These are phyloP conservation scores for Myotis pilosus DNA, from an alignment of 2,797 vertebrate genomes.

Conservation along the genomic window DNA sequence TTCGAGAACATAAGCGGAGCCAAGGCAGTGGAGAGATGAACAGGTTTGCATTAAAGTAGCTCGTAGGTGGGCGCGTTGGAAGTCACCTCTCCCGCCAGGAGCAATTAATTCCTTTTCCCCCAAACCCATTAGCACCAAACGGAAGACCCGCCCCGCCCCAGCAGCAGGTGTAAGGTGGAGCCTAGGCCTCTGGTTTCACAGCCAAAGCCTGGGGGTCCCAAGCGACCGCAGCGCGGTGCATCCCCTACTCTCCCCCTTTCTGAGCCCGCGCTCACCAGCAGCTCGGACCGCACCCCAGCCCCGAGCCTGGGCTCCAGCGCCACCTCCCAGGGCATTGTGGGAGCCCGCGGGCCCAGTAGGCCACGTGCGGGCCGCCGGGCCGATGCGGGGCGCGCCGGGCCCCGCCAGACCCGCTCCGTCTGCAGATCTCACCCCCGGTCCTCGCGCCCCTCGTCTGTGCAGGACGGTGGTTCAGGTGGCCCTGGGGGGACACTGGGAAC, in stretches of 20 bases:
- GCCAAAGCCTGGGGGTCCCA: too few species aligned
- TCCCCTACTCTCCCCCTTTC: accelerated
- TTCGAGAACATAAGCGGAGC: accelerated
- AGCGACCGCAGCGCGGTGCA: accelerated
- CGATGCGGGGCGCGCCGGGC: accelerated
- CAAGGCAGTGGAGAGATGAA: accelerated
- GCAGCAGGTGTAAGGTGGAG: accelerated
- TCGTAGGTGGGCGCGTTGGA: accelerated
- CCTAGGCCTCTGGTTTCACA: background rate
- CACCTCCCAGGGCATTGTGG: background rate
- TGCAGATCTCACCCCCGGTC: accelerated
- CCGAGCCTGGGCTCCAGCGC: accelerated
- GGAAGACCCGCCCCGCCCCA: accelerated
- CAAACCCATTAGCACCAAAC: background rate
- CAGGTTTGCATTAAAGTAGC: background rate
- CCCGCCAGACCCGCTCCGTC: background rate
- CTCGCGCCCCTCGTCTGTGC: accelerated
- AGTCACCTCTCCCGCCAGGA: accelerated
- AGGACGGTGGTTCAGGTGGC: accelerated
- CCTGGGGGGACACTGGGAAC: accelerated
- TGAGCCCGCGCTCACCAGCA: too few species aligned
- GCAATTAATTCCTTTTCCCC: background rate
- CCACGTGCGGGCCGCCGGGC: background rate
- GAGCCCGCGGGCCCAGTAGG: accelerated
- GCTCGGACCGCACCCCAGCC: accelerated